These are phyloP conservation scores for Gallinago media DNA, from an alignment of 2,113 vertebrate species.

Conservation along the genomic window DNA sequence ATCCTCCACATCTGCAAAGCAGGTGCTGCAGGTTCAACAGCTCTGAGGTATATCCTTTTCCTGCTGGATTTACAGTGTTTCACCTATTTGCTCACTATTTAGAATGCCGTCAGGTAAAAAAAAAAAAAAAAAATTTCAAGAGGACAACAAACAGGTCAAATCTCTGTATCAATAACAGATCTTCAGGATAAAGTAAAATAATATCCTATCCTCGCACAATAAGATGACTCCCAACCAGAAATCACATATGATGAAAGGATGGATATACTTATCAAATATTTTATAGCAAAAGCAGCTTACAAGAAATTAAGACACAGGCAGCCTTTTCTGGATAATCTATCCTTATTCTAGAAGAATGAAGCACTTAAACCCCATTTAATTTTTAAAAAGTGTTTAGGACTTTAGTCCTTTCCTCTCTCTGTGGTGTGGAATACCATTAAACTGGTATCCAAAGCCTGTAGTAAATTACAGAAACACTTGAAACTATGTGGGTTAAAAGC, in stretches of 20 bases:
- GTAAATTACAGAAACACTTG: neutral
- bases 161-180: neutral
- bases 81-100: neutral
- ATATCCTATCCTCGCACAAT: neutral
- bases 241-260: neutral
- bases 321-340: neutral
- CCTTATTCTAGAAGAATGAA: neutral
- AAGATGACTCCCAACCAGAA: neutral
- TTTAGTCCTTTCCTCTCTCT: neutral
- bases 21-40: neutral
- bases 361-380: neutral
- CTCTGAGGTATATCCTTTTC: neutral
- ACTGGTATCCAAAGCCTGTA: neutral
- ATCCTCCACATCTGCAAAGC: neutral
- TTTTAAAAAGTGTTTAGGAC: neutral
- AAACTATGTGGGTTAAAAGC: neutral
- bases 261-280: neutral
- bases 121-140: neutral
- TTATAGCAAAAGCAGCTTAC: neutral
- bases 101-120: neutral
- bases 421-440: neutral
- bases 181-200: neutral
- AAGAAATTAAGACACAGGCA: neutral
- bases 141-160: neutral
- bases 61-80: neutral